These are phyloP conservation scores for Macaria notata DNA, from an alignment of 2,888 invertebrate species.

Conservation along the genomic window DNA sequence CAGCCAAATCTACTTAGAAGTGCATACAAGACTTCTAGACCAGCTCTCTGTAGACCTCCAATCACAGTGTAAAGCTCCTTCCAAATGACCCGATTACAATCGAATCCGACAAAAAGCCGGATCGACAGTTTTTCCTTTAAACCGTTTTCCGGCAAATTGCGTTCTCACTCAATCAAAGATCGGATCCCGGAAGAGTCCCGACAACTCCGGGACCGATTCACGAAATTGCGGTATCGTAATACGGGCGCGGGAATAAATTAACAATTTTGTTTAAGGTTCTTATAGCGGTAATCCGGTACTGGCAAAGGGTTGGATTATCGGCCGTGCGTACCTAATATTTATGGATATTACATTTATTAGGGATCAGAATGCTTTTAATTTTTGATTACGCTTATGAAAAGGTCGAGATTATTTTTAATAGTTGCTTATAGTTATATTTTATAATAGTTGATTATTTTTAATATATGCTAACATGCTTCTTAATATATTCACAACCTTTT, in stretches of 20 bases:
- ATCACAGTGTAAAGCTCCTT: constrained; percentile 7
- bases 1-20: no score
- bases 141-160: constrained; percentile 23
- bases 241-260: constrained; percentile 11
- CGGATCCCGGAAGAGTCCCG: constrained; percentile 4
- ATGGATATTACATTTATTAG: no score
- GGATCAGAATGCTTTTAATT: no score
- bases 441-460: no score
- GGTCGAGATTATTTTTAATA: no score
- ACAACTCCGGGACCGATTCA: constrained; percentile 10
- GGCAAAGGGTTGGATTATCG: neutral
- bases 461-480: no score
- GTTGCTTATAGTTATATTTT: no score
- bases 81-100: constrained; percentile 20
- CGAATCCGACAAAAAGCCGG: constrained; percentile 16
- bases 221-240: constrained; percentile 13
- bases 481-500: no score
- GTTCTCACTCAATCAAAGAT: constrained; percentile 21
- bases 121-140: constrained; percentile 21
- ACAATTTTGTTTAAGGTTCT: constrained; percentile 6
- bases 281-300: constrained; percentile 7
- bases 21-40: neutral
- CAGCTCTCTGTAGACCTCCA: constrained; percentile 6
- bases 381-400: no score
- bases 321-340: no score